Evolutionary conservation across 2,113 vertebrate species (phyloP).

Genomic region (Gymnarchus niloticus): DNA sequence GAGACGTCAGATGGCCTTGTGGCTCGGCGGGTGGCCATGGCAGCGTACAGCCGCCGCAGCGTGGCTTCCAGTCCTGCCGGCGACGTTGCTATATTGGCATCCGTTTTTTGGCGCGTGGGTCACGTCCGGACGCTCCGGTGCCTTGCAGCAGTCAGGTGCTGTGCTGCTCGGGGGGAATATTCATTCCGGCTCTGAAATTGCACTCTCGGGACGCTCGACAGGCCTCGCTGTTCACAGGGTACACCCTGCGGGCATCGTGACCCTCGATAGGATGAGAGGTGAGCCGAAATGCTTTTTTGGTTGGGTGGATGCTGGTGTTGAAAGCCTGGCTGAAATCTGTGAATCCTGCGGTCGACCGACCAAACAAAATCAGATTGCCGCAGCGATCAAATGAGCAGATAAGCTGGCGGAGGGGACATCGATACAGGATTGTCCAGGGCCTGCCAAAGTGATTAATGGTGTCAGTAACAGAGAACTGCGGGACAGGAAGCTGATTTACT

Average conservation of each 20-base stretch:
- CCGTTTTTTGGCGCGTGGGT: too few relatives aligned
- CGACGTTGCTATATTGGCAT: too few relatives aligned
- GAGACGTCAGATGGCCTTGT: too few relatives aligned
- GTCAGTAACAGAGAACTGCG: not conserved
- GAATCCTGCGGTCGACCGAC: not conserved
- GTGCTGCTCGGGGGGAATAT: too few relatives aligned
- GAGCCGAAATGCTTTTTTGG: not conserved
- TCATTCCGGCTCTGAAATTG: too few relatives aligned
- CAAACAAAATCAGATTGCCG: not conserved
- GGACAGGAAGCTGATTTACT: not conserved
- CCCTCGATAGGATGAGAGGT: not conserved
- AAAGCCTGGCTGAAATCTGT: not conserved
- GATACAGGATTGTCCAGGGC: not conserved
- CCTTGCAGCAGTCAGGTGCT: too few relatives aligned
- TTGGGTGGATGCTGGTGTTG: not conserved
- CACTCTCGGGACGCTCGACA: too few relatives aligned
- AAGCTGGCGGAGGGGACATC: not conserved
- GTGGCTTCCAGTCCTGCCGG: too few relatives aligned
- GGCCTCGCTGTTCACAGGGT: too few relatives aligned
- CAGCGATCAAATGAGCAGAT: not conserved
- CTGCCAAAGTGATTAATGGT: not conserved
- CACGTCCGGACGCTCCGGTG: too few relatives aligned
- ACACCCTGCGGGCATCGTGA: not conserved
- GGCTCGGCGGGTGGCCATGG: too few relatives aligned
- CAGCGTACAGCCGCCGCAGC: too few relatives aligned